A percentile compares a stretch with the other conserved stretches of the same genome.
Evolutionary conservation across 1,140 invertebrate genomes (phyloP).

Genomic region (Drosophila azteca): DNA sequence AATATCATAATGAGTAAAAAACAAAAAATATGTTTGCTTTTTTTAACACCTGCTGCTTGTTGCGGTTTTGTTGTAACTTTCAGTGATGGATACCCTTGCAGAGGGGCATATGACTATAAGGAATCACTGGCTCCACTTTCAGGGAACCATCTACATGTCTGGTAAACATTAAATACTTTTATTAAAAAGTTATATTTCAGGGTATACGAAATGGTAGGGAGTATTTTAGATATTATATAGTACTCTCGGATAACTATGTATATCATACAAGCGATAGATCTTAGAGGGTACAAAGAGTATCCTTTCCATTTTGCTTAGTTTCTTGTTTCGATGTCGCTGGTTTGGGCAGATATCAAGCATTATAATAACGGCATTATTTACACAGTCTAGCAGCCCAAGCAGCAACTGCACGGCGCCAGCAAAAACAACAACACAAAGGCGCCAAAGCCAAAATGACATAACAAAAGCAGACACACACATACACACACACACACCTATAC

Average conservation of each 20-base stretch:
- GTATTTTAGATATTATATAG: too few relatives aligned
- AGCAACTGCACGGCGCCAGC: not conserved
- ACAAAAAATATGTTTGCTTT: constrained; percentile 16
- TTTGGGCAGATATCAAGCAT: constrained; percentile 58
- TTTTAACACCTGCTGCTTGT: constrained; percentile 70
- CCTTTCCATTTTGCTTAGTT: not conserved
- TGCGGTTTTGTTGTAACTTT: constrained; percentile 39
- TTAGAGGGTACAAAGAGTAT: too few relatives aligned
- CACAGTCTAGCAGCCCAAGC: constrained; percentile 18
- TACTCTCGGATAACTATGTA: too few relatives aligned
- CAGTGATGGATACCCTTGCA: too few relatives aligned
- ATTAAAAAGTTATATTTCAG: too few relatives aligned
- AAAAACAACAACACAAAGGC: constrained; percentile 20
- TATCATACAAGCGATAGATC: too few relatives aligned
- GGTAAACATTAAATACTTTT: too few relatives aligned
- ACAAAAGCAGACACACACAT: constrained; percentile 8
- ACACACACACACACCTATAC: not conserved
- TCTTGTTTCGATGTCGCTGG: constrained; percentile 14
- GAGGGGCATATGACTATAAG: too few relatives aligned
- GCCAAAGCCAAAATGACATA: constrained; percentile 62
- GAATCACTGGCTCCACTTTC: not conserved
- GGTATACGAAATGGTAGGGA: too few relatives aligned
- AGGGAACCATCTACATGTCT: too few relatives aligned
- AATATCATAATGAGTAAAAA: constrained; percentile 12
- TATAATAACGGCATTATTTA: constrained; percentile 78